phyloP scores from a whole-genome alignment of 1,140 invertebrate species.

The Tetranychus urticae region DNA sequence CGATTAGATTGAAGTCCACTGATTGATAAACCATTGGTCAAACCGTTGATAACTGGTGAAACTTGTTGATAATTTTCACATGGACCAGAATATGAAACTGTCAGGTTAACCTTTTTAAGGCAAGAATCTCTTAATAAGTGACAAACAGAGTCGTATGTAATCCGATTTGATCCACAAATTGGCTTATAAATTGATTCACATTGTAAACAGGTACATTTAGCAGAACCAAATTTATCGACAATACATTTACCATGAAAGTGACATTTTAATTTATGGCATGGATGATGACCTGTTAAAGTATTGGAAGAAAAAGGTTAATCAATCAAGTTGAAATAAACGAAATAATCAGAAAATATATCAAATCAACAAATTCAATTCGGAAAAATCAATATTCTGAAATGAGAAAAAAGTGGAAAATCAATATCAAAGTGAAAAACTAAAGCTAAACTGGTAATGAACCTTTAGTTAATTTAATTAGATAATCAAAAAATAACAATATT shows the following conservation, averaged over 20 bases:
- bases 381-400: no score
- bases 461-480: no score
- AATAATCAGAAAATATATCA: no score
- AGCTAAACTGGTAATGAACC: no score
- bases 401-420: no score
- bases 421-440: no score
- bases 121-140: constrained; percentile 42
- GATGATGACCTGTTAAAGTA: neutral
- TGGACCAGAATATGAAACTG: neutral
- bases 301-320: neutral
- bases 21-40: neutral
- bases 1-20: no score
- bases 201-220: constrained; percentile 48
- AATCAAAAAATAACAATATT: no score
- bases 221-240: constrained; percentile 57
- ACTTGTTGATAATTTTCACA: neutral
- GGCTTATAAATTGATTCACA: constrained; percentile 53
- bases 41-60: neutral
- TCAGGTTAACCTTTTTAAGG: neutral
- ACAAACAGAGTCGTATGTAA: constrained; percentile 41
- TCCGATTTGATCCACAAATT: constrained; percentile 35
- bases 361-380: no score
- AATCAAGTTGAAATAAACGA: no score
- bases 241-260: constrained; percentile 27
- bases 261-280: neutral